Percentiles rank a stretch among this genome's conserved stretches.
Conservation (phyloP, 2,888 invertebrate genomes). For the Augochlorella aurata region DNA sequence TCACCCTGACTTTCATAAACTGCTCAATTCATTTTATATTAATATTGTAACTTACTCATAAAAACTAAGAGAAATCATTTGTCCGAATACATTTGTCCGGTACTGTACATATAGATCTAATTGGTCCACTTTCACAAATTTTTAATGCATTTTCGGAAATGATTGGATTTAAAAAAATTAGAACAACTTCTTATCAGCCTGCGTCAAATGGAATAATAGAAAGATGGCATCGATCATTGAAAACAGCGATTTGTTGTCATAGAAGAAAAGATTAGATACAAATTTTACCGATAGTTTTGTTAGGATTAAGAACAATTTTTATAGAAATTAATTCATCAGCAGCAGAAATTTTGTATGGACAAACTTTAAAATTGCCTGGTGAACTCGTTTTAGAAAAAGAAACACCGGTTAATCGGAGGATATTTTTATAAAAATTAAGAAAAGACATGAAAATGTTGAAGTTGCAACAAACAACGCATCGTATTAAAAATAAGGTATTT, state of each 20-base stretch:
- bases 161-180: background rate
- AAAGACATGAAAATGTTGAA: no score
- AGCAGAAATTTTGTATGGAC: background rate
- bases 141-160: no score
- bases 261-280: no score
- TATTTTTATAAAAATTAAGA: background rate
- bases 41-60: no score
- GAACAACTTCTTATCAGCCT: background rate
- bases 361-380: background rate
- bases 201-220: background rate
- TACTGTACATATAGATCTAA: no score
- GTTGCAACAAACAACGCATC: no score
- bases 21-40: no score
- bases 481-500: background rate
- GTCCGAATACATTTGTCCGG: no score
- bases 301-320: background rate
- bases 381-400: background rate
- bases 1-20: no score
- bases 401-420: background rate
- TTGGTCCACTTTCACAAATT: no score
- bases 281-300: background rate
- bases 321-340: background rate
- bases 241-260: no score
- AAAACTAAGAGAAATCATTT: no score
- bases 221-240: conserved; percentile 1